Conservation (phyloP, 2,113 vertebrate genomes). For the Lichenostomus cassidix region DNA sequence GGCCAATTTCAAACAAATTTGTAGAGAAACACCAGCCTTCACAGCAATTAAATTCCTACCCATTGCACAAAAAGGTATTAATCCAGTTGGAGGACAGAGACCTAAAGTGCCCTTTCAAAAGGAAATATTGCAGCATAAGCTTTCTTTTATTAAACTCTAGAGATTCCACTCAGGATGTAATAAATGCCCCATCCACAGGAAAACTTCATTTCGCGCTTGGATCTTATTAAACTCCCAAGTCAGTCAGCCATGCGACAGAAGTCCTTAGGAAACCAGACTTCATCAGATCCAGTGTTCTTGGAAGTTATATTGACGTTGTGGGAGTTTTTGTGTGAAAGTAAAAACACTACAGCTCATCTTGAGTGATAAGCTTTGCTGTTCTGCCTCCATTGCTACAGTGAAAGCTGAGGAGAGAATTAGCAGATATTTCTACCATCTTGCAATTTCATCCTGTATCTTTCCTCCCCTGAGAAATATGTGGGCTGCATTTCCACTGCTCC, state of each 20-base stretch:
- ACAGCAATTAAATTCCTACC: slow-evolving; percentile 24
- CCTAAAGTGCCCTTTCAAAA: slow-evolving; percentile 48
- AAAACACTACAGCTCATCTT: slow-evolving; percentile 34
- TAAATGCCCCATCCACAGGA: slow-evolving; percentile 33
- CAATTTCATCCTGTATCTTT: slow-evolving; percentile 20
- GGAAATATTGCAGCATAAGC: slow-evolving; percentile 37
- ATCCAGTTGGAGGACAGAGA: slow-evolving; percentile 19
- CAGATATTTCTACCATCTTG: slow-evolving; percentile 27
- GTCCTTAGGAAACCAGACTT: slow-evolving; percentile 51
- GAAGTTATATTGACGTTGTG: slow-evolving; percentile 46
- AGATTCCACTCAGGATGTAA: slow-evolving; percentile 40
- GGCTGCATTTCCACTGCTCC: slow-evolving; percentile 12
- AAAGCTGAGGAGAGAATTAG: slow-evolving; percentile 28
- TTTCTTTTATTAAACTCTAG: slow-evolving; percentile 63
- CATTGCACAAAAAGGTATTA: slow-evolving; percentile 24
- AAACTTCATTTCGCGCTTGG: slow-evolving; percentile 39
- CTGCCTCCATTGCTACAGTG: background rate
- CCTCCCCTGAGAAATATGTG: slow-evolving; percentile 37
- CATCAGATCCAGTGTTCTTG: slow-evolving; percentile 46
- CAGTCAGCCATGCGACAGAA: slow-evolving; percentile 29
- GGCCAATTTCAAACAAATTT: background rate
- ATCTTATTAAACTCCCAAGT: slow-evolving; percentile 54
- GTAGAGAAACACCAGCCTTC: background rate
- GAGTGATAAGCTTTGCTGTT: slow-evolving; percentile 25
- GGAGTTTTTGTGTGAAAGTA: slow-evolving; percentile 49